Base-by-base conservation (phyloP, 2,888 invertebrate species). In the Hirtodrosophila trivittata region DNA sequence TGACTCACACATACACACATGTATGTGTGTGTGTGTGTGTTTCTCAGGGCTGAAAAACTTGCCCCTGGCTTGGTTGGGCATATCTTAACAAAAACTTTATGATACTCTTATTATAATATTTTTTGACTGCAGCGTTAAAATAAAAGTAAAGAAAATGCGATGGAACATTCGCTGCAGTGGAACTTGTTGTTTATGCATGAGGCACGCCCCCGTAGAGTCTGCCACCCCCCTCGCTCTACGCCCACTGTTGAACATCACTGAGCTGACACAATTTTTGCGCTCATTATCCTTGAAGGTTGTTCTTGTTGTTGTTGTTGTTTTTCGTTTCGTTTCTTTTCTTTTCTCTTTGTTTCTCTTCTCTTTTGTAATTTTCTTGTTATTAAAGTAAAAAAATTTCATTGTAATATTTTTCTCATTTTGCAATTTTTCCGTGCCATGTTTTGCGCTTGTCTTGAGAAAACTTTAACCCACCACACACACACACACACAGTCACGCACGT, bases 211-310 rank as follows among this genome's bases (percentile, higher is more conserved):
- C 51, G n/a, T 13, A 3, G 16, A 41, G 35, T 13, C 7, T 35
- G 1, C 21, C 13, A 8, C 2, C 16, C 1, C 13, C 10, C 8
- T 9, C 1, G 5, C 38, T 18, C 21, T 1, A 8, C 30, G 13
- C 28, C 16, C 57, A 67, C 28, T 14, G 62, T 46, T 59, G 56
- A 54, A 55, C 56, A 57, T 63, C 75, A 57, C 66, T 56, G 56
- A 49, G 58, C 78, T 80, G 80, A 78, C 80, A 80, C 83, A 82
- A 82, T 85, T 85, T 68, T 73, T 72, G 58, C 62, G 60, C 83
- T 80, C 80, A 85, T 80, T 80, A 85, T 56, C 67, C 50, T 70
- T 54, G 67, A 75, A 82, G 78, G 62, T 67, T 77, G 74, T 62
- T 59, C 65, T 49, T 28, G 52, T 56, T 45, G 33, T 35, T 49